These are phyloP conservation scores for Microcebus jonahi DNA, from an alignment of 2,113 vertebrate species.

Conservation along the genomic window DNA sequence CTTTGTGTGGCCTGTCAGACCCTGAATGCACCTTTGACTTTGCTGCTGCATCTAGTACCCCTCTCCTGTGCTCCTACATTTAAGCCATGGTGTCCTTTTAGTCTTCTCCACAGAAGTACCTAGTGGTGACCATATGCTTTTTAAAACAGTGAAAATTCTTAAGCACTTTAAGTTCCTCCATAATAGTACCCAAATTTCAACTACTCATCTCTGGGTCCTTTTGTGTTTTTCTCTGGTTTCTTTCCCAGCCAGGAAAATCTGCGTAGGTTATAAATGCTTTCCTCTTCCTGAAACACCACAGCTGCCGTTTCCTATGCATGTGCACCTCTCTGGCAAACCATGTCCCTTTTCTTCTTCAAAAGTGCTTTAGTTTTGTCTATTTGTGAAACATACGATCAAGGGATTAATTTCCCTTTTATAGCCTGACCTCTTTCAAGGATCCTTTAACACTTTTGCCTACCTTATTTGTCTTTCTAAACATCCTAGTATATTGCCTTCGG, in stretches of 20 bases:
- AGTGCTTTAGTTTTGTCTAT: background rate
- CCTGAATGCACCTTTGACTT: background rate
- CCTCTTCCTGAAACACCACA: background rate
- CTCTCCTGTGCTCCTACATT: background rate
- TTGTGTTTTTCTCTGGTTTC: background rate
- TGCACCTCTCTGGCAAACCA: background rate
- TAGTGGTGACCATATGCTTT: background rate
- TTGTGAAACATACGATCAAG: background rate
- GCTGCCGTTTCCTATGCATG: background rate
- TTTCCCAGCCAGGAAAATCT: background rate
- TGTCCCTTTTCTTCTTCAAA: background rate
- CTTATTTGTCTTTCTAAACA: background rate
- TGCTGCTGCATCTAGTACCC: rapidly evolving
- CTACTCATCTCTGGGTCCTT: background rate
- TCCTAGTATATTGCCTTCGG: background rate
- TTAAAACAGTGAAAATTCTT: background rate
- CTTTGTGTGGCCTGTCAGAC: background rate
- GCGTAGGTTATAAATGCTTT: background rate
- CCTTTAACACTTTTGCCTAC: background rate
- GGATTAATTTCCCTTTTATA: background rate
- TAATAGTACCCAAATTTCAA: background rate
- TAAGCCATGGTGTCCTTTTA: background rate
- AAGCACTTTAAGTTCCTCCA: background rate
- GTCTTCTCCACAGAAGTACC: background rate
- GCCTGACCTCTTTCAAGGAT: background rate